phyloP scores from a whole-genome alignment of 2,113 vertebrate genomes.

The Sisor rabdophorus region DNA sequence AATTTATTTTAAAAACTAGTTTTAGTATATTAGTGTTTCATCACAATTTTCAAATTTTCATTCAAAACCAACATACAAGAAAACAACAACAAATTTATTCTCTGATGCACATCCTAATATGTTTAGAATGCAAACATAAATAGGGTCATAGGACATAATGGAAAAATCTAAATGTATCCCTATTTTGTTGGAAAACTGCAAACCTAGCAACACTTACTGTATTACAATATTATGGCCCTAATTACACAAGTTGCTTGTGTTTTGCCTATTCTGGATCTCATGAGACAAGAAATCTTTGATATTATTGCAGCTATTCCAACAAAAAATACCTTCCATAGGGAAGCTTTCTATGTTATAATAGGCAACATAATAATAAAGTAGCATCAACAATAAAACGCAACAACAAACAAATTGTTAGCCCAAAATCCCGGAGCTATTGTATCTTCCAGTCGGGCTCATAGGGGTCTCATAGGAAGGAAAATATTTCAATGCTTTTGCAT shows the following conservation, averaged over 20 bases:
- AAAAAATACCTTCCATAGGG: background rate
- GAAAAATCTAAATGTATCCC: background rate
- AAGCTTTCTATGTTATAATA: background rate
- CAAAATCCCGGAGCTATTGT: too few species aligned
- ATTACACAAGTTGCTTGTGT: background rate
- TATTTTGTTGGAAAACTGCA: background rate
- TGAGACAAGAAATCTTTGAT: background rate
- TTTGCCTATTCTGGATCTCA: background rate
- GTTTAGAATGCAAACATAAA: too few species aligned
- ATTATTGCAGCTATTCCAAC: background rate
- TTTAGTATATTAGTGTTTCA: background rate
- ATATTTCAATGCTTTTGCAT: too few species aligned
- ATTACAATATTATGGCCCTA: background rate
- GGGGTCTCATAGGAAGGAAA: too few species aligned
- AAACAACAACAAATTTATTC: background rate
- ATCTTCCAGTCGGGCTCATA: too few species aligned
- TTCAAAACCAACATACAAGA: background rate
- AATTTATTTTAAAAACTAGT: too few species aligned
- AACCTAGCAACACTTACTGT: background rate
- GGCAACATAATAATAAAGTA: conserved; percentile 5
- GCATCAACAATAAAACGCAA: conserved; percentile 1
- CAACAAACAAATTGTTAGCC: background rate
- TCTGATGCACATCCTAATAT: background rate
- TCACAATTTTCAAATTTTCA: background rate
- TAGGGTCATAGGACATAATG: background rate